Evolutionary conservation across 2,888 invertebrate genomes (phyloP).

Genomic region (Amaurobius ferox): DNA sequence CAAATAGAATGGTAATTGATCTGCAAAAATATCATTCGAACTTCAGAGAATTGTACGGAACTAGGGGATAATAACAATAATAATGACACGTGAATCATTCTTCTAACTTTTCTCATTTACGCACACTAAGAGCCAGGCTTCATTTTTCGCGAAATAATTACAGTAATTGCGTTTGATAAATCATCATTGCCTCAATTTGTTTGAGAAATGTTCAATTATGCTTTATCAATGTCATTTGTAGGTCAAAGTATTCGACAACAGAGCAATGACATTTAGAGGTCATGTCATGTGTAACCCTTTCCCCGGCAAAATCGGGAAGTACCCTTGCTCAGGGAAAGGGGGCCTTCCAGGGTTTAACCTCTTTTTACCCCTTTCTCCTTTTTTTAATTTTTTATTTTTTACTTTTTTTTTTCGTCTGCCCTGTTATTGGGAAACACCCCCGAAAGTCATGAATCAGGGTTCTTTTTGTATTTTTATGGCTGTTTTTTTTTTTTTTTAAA

Average conservation of each 20-base stretch:
- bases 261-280: conserved; percentile 63
- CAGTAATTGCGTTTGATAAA: background rate
- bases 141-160: background rate
- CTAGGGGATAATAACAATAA: too few species aligned
- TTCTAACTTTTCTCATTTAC: too few species aligned
- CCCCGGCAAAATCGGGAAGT: conserved; percentile 20
- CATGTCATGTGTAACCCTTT: conserved; percentile 64
- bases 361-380: conserved; percentile 18
- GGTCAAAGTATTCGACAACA: conserved; percentile 33
- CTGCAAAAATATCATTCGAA: too few species aligned
- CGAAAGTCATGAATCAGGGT: conserved; percentile 34
- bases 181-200: background rate
- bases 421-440: conserved; percentile 50
- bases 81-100: too few species aligned
- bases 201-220: background rate
- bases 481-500: conserved; percentile 22
- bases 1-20: too few species aligned
- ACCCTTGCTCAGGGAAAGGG: background rate
- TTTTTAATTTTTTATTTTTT: too few species aligned
- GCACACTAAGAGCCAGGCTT: background rate
- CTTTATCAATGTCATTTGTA: conserved; percentile 61
- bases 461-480: background rate
- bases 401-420: conserved; percentile 38
- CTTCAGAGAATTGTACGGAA: too few species aligned
- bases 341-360: conserved; percentile 10